phyloP scores from a whole-genome alignment of 2,797 vertebrate species.

The Xenopus petersii region DNA sequence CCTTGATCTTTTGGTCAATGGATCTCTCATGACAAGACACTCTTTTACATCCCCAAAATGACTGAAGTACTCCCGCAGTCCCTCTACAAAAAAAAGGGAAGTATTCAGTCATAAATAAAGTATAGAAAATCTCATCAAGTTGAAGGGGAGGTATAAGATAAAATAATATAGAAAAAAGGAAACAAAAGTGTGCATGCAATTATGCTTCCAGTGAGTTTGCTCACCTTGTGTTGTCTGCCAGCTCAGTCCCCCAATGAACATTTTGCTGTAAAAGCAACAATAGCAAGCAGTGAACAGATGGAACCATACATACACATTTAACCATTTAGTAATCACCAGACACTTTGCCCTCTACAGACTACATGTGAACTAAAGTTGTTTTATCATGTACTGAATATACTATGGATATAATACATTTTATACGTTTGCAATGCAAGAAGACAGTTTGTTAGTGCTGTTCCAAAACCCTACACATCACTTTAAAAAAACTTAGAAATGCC shows the following conservation, averaged over 20 bases:
- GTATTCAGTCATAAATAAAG: background rate
- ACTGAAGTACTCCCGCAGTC: slow-evolving; percentile 97
- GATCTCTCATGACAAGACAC: slow-evolving; percentile 99
- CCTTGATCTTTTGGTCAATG: slow-evolving; percentile 98
- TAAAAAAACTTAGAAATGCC: too few relatives aligned
- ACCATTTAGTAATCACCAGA: too few relatives aligned
- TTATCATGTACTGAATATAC: too few relatives aligned
- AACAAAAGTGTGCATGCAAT: too few relatives aligned
- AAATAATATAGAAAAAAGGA: too few relatives aligned
- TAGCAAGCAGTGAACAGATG: slow-evolving; percentile 53
- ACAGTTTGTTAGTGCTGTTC: too few relatives aligned
- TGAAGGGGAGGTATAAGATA: slow-evolving; percentile 11
- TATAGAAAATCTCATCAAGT: too few relatives aligned
- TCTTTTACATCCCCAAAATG: slow-evolving; percentile 99
- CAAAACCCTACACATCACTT: too few relatives aligned
- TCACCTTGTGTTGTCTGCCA: slow-evolving; percentile 98
- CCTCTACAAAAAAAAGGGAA: slow-evolving; percentile 76
- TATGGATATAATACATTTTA: too few relatives aligned
- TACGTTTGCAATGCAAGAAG: too few relatives aligned
- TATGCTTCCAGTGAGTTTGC: slow-evolving; percentile 41
- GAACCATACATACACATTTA: background rate
- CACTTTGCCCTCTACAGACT: too few relatives aligned
- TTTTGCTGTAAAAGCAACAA: slow-evolving; percentile 82
- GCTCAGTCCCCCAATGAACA: slow-evolving; percentile 97
- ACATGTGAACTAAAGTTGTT: too few relatives aligned